phyloP scores from a whole-genome alignment of 2,113 vertebrate genomes.

The Hypanus sabinus region DNA sequence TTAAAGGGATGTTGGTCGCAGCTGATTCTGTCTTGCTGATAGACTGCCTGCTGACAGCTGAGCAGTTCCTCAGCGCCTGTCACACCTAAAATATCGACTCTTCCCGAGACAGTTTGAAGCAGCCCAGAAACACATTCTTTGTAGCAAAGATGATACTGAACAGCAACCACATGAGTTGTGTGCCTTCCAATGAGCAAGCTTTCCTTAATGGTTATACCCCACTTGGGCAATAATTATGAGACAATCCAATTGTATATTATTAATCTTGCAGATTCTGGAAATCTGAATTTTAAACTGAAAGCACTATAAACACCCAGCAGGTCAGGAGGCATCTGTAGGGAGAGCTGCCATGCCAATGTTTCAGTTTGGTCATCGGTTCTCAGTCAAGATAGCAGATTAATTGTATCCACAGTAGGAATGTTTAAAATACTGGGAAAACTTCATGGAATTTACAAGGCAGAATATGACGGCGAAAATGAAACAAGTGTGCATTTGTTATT shows the following conservation, averaged over 20 bases:
- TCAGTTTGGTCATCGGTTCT: too few species aligned
- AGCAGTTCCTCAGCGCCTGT: neutral
- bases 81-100: neutral
- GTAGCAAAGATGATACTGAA: neutral
- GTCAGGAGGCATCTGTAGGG: too few species aligned
- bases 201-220: neutral
- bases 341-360: too few species aligned
- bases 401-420: too few species aligned
- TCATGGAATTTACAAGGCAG: too few species aligned
- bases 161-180: neutral
- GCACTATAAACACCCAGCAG: too few species aligned
- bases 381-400: too few species aligned
- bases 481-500: too few species aligned
- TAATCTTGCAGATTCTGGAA: too few species aligned
- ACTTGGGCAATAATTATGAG: neutral
- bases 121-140: neutral
- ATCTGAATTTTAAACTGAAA: too few species aligned
- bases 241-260: neutral
- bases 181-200: neutral
- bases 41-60: neutral
- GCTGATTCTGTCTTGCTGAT: neutral
- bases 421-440: too few species aligned
- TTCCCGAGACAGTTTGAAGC: neutral
- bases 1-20: neutral
- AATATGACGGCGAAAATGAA: too few species aligned